phyloP scores from a whole-genome alignment of 1,140 invertebrate genomes.

The Phymastichus coffea region DNA sequence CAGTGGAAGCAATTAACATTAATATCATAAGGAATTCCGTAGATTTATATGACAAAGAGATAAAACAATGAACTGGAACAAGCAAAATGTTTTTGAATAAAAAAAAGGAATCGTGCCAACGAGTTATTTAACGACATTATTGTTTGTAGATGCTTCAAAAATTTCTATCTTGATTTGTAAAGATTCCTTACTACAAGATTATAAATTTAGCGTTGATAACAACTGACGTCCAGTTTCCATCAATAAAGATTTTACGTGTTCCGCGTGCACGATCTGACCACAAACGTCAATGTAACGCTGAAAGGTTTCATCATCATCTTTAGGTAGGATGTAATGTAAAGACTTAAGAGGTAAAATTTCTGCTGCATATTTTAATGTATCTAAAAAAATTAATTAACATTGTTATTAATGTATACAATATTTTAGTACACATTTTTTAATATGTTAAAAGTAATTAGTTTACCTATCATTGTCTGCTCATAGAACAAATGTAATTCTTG shows the following conservation, averaged over 20 bases:
- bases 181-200: constrained; percentile 29
- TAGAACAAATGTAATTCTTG: constrained; percentile 51
- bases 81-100: not conserved
- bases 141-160: not conserved
- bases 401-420: not conserved
- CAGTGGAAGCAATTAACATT: not conserved
- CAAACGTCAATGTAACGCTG: constrained; percentile 59
- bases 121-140: not conserved
- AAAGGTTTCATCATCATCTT: constrained; percentile 46
- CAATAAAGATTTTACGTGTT: constrained; percentile 63
- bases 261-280: constrained; percentile 60
- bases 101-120: not conserved
- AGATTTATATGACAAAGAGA: too few relatives aligned
- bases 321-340: constrained; percentile 55
- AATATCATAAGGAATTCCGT: too few relatives aligned
- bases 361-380: constrained; percentile 56
- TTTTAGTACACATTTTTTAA: too few relatives aligned
- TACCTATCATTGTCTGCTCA: constrained; percentile 58
- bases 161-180: not conserved
- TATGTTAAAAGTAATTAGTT: constrained; percentile 17
- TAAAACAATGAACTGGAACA: constrained; percentile 5
- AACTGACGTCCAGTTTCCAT: constrained; percentile 63
- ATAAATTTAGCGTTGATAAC: constrained; percentile 59
- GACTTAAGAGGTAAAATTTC: constrained; percentile 55
- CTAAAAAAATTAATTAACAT: constrained; percentile 35